phyloP scores from a whole-genome alignment of 2,888 invertebrate species.

The Plebejus melissa region DNA sequence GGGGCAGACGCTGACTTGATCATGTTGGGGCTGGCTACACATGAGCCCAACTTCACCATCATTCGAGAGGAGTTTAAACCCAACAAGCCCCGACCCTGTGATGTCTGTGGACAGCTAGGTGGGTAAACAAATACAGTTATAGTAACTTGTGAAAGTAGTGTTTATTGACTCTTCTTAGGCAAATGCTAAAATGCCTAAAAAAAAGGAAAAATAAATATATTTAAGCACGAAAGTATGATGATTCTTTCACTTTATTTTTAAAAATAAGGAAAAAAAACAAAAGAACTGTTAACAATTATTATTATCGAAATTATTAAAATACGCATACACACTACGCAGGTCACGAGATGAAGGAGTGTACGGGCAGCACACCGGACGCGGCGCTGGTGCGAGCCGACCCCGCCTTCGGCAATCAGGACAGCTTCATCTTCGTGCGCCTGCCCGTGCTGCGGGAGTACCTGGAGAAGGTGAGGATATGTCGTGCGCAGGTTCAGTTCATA shows the following conservation, averaged over 20 bases:
- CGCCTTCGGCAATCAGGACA: slow-evolving; percentile 85
- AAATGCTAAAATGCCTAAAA: no score
- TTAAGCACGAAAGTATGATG: no score
- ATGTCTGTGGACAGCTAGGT: slow-evolving; percentile 93
- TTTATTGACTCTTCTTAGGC: no score
- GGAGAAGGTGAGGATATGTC: slow-evolving; percentile 81
- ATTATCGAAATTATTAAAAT: no score
- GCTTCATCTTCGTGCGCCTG: slow-evolving; percentile 95
- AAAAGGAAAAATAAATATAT: no score
- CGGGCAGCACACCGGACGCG: slow-evolving; percentile 83
- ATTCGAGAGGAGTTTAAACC: slow-evolving; percentile 99
- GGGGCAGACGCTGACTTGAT: slow-evolving; percentile 99
- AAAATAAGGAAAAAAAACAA: no score
- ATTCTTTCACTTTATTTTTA: no score
- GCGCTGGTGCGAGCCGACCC: slow-evolving; percentile 79
- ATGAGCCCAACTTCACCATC: slow-evolving; percentile 99
- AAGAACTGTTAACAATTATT: no score
- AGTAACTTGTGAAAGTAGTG: not conserved
- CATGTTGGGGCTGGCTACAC: slow-evolving; percentile 98
- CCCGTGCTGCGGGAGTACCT: slow-evolving; percentile 96
- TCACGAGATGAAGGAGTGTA: slow-evolving; percentile 96
- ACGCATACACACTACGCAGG: slow-evolving; percentile 64
- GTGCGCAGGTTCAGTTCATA: no score
- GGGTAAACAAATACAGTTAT: slow-evolving; percentile 35
- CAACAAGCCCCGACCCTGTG: slow-evolving; percentile 96